Evolutionary conservation across 2,113 vertebrate genomes (phyloP), one percentile per base, ranked within the genome.

Genomic region (Rhizomys pruinosus): DNA sequence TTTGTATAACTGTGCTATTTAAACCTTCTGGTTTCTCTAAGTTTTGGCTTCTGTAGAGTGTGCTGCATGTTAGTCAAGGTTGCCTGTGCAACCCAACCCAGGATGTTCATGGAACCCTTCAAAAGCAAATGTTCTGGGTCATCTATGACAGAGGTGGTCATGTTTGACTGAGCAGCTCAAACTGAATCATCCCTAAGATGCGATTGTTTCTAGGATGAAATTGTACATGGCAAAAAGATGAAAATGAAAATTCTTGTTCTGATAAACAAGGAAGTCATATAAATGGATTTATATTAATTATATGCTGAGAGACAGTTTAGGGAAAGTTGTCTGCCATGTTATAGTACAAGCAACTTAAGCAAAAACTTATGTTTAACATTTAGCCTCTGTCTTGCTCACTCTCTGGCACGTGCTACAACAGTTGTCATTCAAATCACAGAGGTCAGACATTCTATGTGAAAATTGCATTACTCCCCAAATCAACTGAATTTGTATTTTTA

Each of bases 341-440:
- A 63, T 6, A 84, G 25, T 85, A 69, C 80, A 74, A 90, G 39
- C 19, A 88, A 32, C 69, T 96, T 19, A 57, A 87, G 57, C 76
- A 93, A 96, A 87, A 87, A 90, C 73, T 93, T 96, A 81, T 23
- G 81, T 91, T 69, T 61, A 95, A 57, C 79, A 87, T 52, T 72
- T 32, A 89, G 47, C 29, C 47, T 87, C 44, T 5, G 13, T 64
- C 32, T 84, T 52, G 23, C 19, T 96, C 42, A 55, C 68, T 72
- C 3, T 86, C 55, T 39, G 74, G 89, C 27, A 82, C 17, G 20
- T 96, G 59, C 82, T 88, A 74, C 23, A 32, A 57, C 39, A 74
- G 17, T 74, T 82, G 91, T 61, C 73, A 93, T 68, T 90, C 47
- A 91, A 92, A 39, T 22, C 64, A 73, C 87, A 76, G 87, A 96